Percentiles rank a stretch among this genome's conserved stretches.
phyloP scores from a whole-genome alignment of 1,140 invertebrate species.

The Catajapyx aquilonaris region DNA sequence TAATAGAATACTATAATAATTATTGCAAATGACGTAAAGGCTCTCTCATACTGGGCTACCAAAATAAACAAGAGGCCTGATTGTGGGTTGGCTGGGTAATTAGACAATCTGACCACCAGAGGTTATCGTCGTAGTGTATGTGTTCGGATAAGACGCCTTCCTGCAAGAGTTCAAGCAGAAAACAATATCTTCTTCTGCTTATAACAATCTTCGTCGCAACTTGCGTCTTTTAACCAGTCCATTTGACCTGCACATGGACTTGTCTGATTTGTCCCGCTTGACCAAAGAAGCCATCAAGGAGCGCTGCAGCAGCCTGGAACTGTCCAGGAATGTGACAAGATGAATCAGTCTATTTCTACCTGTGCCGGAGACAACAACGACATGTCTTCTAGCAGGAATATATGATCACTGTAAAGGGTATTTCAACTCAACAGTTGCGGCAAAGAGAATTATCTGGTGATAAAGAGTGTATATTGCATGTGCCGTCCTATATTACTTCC shows the following conservation, averaged over 20 bases:
- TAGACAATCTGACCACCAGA: too few relatives aligned
- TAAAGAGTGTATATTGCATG: too few relatives aligned
- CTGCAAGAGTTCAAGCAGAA: conserved; percentile 22
- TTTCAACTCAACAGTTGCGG: too few relatives aligned
- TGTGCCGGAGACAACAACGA: conserved; percentile 18
- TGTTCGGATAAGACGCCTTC: conserved; percentile 25
- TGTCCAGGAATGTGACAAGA: background rate
- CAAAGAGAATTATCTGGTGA: too few relatives aligned
- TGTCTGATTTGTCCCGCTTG: conserved; percentile 15
- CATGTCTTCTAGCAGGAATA: conserved; percentile 24
- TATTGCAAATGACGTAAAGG: too few relatives aligned
- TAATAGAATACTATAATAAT: too few relatives aligned
- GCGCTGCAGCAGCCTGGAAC: background rate
- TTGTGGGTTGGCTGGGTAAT: too few relatives aligned
- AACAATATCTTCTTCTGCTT: conserved; percentile 18
- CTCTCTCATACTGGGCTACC: too few relatives aligned
- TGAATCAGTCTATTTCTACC: conserved; percentile 16
- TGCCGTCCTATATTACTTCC: too few relatives aligned
- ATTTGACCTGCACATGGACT: conserved; percentile 20
- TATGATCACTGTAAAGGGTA: too few relatives aligned
- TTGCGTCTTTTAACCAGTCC: conserved; percentile 19
- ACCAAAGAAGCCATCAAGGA: background rate
- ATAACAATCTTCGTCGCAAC: conserved; percentile 19
- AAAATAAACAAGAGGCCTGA: too few relatives aligned
- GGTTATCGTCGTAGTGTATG: too few relatives aligned